A percentile compares a stretch with the other conserved stretches of the same genome.
Evolutionary conservation across 2,888 invertebrate species (phyloP).

Genomic region (Stegophylla sp.): DNA sequence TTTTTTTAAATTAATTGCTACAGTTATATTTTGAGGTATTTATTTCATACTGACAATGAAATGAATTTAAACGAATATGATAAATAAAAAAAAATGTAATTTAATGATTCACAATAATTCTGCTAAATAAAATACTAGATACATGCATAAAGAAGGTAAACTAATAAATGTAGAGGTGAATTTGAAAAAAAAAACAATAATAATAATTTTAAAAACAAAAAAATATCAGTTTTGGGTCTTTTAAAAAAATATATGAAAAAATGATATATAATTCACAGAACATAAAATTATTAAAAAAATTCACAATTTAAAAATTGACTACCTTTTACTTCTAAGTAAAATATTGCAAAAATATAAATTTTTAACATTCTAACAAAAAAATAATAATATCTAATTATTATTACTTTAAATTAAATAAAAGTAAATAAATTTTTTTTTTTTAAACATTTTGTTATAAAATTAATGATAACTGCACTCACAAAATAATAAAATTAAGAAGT

Average conservation of each 20-base stretch:
- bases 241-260: constrained; percentile 9
- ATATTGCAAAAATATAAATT: too few relatives aligned
- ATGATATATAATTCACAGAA: background rate
- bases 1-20: background rate
- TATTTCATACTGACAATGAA: background rate
- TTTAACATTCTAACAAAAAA: too few relatives aligned
- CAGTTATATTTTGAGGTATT: background rate
- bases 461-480: constrained; percentile 8
- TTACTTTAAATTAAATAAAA: constrained; percentile 1
- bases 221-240: background rate
- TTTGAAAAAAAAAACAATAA: background rate
- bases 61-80: background rate
- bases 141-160: background rate
- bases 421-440: background rate
- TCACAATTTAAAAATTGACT: too few relatives aligned
- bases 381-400: too few relatives aligned
- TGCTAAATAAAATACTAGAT: constrained; percentile 3
- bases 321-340: too few relatives aligned
- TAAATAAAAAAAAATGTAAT: background rate
- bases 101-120: constrained; percentile 2
- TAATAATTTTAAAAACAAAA: constrained; percentile 15
- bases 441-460: constrained; percentile 3
- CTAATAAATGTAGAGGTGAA: background rate
- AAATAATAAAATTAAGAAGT: constrained; percentile 16
- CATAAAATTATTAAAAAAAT: background rate